Evolutionary conservation across 2,888 invertebrate genomes (phyloP).

Genomic region (Pemphredon lugubris): DNA sequence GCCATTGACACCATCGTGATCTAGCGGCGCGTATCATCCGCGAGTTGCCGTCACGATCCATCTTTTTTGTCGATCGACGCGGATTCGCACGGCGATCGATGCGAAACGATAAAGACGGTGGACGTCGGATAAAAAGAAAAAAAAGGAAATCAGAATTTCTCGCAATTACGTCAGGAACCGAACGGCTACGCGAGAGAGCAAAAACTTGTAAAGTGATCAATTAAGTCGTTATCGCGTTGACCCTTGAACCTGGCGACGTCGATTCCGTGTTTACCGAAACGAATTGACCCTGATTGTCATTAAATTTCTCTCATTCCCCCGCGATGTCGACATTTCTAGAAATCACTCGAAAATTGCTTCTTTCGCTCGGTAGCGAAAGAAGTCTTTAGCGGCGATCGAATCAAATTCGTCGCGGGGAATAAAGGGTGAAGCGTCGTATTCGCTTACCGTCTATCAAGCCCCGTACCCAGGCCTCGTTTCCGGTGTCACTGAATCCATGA

Average conservation of each 20-base stretch:
- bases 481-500: conserved; percentile 75
- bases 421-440: no score
- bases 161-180: conserved; percentile 37
- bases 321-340: conserved; percentile 33
- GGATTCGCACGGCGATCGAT: no score
- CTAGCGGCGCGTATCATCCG: neutral
- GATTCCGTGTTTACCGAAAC: conserved; percentile 72
- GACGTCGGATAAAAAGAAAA: neutral
- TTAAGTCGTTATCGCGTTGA: conserved; percentile 66
- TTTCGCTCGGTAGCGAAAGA: no score
- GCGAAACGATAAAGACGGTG: no score
- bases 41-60: neutral
- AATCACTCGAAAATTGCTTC: conserved; percentile 6
- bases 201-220: conserved; percentile 63
- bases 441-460: conserved; percentile 69
- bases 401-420: no score
- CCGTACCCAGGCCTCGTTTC: conserved; percentile 74
- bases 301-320: conserved; percentile 40
- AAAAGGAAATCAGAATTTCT: conserved; percentile 22
- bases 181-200: conserved; percentile 22
- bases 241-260: conserved; percentile 66
- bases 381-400: no score
- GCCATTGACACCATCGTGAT: neutral
- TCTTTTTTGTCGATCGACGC: no score
- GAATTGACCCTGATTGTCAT: conserved; percentile 62